These are phyloP conservation scores for Edolisoma coerulescens DNA, from an alignment of 2,113 vertebrate species.

Conservation along the genomic window DNA sequence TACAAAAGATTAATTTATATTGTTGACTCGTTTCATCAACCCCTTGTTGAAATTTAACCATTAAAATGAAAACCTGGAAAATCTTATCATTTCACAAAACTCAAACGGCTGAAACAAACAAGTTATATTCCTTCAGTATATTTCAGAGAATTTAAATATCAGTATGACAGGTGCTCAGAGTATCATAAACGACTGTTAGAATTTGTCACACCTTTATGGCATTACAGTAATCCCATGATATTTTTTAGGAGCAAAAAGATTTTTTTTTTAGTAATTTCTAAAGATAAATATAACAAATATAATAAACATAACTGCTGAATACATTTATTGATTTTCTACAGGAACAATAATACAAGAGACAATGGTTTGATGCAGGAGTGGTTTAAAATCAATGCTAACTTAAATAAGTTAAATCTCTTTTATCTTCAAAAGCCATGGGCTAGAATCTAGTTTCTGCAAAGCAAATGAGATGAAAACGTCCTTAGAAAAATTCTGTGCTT, in stretches of 20 bases:
- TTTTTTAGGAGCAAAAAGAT: background rate
- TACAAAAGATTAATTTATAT: background rate
- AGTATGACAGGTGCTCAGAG: background rate
- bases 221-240: background rate
- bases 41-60: background rate
- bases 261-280: background rate
- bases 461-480: background rate
- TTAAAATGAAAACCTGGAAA: background rate
- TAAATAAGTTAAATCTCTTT: background rate
- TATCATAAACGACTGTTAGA: rapidly evolving
- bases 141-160: background rate
- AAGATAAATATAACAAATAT: background rate
- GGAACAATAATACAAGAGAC: background rate
- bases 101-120: background rate
- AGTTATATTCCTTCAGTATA: background rate
- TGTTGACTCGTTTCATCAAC: background rate
- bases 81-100: background rate
- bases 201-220: background rate
- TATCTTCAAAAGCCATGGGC: background rate
- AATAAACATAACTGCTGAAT: background rate
- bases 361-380: background rate
- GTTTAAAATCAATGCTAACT: background rate
- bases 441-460: background rate
- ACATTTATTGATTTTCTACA: background rate
- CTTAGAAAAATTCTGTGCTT: background rate